Evolutionary conservation across 2,888 invertebrate genomes (phyloP), one percentile per base, ranked within the genome.

Genomic region (Erynnis tages): DNA sequence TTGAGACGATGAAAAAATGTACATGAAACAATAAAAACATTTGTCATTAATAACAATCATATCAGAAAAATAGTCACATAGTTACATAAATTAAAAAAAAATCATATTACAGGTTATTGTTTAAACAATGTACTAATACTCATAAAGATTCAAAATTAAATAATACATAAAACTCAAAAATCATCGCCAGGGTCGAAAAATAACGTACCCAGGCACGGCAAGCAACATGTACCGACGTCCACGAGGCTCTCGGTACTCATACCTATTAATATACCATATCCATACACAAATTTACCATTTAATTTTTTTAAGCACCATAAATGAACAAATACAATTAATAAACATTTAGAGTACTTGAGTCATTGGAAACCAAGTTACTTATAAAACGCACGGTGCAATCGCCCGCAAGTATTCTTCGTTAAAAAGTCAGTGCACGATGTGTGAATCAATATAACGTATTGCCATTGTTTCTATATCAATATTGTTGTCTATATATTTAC

Each of bases 191-290:
- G n/a, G 5, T 21, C 21, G 4, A 4, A 4, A 21, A 21, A 21
- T 21, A 25, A 40, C 57, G 34, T 64, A 67, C 86, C 78, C 62
- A 84, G 58, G 64, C 87, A 88, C 55, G 86, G 86, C 45, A 87
- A 77, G 78, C 88, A 88, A 76, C 88, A 88, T 61, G 76, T 81
- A 67, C 79, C 78, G 68, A 87, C 71, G 66, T 82, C 76, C 60
- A 84, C 85, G 47, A 82, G 74, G 66, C 87, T 85, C 56, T 83
- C 79, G 63, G 76, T 71, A 62, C 83, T 84, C 66, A 71, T 66
- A 59, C n/a, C n/a, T n/a, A n/a, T n/a, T n/a, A n/a, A n/a, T n/a
- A n/a, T n/a, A n/a, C n/a, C n/a, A n/a, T n/a, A n/a, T n/a, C n/a
- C n/a, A n/a, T n/a, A n/a, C n/a, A n/a, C n/a, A n/a, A n/a, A n/a